Percentiles rank a stretch among this genome's conserved stretches.
Conservation (phyloP, 1,140 invertebrate species). For the Cyclina sinensis region DNA sequence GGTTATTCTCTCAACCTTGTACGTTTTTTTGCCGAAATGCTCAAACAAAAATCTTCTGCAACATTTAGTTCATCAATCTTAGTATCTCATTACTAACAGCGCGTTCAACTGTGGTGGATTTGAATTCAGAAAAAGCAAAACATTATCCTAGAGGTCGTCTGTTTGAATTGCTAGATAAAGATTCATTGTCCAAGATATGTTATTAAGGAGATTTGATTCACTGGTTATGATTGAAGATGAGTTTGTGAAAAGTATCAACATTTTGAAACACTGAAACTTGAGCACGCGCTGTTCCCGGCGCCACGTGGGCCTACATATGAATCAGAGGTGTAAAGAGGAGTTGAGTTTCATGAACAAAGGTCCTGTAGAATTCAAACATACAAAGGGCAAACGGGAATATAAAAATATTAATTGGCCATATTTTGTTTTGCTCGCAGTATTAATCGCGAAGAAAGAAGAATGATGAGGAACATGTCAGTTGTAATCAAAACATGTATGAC, state of each 20-base stretch:
- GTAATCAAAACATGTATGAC: too few species aligned
- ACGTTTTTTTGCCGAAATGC: not conserved
- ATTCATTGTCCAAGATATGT: conserved; percentile 15
- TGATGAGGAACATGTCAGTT: too few species aligned
- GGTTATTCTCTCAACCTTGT: not conserved
- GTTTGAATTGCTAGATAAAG: not conserved
- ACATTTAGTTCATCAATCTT: conserved; percentile 26
- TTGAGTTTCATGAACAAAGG: not conserved
- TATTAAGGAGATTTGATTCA: conserved; percentile 24
- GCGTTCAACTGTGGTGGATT: not conserved
- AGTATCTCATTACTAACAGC: conserved; percentile 32
- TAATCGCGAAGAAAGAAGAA: too few species aligned
- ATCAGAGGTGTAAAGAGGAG: not conserved
- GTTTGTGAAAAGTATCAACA: conserved; percentile 6
- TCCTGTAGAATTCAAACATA: not conserved
- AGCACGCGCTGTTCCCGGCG: not conserved
- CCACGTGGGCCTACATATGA: conserved; percentile 16
- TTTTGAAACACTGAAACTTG: conserved; percentile 8
- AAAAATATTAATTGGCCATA: not conserved
- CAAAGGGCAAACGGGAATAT: not conserved
- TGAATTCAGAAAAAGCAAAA: conserved; percentile 28
- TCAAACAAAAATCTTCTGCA: conserved; percentile 9
- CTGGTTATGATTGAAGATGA: conserved; percentile 21
- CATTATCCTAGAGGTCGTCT: conserved; percentile 8
- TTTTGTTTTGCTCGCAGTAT: not conserved